Base-by-base conservation (phyloP, 2,797 vertebrate species). In the Sus cebifrons region DNA sequence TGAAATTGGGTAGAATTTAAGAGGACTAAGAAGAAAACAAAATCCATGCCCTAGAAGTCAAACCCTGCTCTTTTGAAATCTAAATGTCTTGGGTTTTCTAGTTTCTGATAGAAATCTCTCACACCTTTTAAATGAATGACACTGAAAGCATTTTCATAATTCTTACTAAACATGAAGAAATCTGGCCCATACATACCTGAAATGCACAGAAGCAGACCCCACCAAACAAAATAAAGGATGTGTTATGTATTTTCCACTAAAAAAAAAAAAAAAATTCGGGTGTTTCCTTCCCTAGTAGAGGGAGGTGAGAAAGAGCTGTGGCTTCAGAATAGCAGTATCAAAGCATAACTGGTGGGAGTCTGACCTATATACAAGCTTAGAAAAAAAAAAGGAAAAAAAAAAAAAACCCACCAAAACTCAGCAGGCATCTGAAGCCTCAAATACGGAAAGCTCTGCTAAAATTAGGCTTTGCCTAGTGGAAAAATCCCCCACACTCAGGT, bases 331-430 rank as follows among this genome's bases (percentile, higher is more conserved):
- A 97, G 97, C 94, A 96, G 93, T 2, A 14, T 95, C 95, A 97
- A 93, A 91, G 97, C 97, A 96, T 29, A 85, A 95, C 98, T 87
- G 36, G 95, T 85, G 90, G 20, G 94, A 98, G 96, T 93, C 89
- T 98, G 98, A 98, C 98, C 98, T 99, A 99, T 89, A 98, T 98
- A 98, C 52, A 84, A 97, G 95, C 93, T 6, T 49, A 49, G 44
- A 49, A 49, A 6, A 49, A 49, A 49, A 49, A 49, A 49, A 10
- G 0, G 44, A 49, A 49, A 49, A 49, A 49, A 49, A 49, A 36
- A 36, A 36, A 36, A 36, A 36, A 36, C 36, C 36, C 36, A 36
- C 36, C 36, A 36, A 36, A 49, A 6, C 44, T 49, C 91, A 94
- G 97, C 96, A 97, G 98, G 82, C 36, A 54, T 10, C 25, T 95